Percentiles rank a stretch among this genome's conserved stretches.
Evolutionary conservation across 2,888 invertebrate genomes (phyloP).

Genomic region (Apocheima hispidaria): DNA sequence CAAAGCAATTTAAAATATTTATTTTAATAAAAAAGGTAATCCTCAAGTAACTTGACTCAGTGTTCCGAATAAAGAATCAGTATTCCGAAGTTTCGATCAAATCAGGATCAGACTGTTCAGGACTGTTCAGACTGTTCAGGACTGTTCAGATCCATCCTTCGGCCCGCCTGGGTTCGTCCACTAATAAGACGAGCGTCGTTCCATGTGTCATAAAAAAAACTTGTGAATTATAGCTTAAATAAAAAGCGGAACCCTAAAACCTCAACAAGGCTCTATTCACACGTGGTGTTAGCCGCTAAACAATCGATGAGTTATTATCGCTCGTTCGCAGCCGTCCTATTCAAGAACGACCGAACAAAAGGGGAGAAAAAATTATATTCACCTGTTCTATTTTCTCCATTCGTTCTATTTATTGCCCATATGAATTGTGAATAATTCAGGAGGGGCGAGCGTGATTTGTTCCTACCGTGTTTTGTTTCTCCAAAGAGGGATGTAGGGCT

Average conservation of each 20-base stretch:
- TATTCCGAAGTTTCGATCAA: no score
- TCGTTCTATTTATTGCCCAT: slow-evolving; percentile 69
- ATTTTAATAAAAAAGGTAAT: no score
- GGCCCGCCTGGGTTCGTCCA: no score
- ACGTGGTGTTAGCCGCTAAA: slow-evolving; percentile 67
- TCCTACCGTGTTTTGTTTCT: slow-evolving; percentile 64
- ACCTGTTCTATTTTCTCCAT: slow-evolving; percentile 65
- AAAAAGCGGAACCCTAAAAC: slow-evolving; percentile 39
- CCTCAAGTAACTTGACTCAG: no score
- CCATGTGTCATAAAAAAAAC: no score
- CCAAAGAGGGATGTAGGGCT: slow-evolving; percentile 45
- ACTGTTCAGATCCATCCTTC: no score
- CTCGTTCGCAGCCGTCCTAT: slow-evolving; percentile 65
- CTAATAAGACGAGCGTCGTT: no score
- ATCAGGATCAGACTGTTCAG: no score
- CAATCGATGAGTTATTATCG: slow-evolving; percentile 84
- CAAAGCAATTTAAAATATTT: no score
- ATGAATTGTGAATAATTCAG: slow-evolving; percentile 78
- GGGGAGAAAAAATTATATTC: slow-evolving; percentile 71
- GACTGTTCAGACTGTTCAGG: no score
- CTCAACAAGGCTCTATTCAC: slow-evolving; percentile 51
- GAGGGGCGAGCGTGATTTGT: slow-evolving; percentile 64
- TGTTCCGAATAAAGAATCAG: no score
- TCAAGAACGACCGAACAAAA: slow-evolving; percentile 53
- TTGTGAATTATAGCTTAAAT: no score